Evolutionary conservation across 2,113 vertebrate genomes (phyloP), one percentile per base, ranked within the genome.

Genomic region (Carassius carassius): DNA sequence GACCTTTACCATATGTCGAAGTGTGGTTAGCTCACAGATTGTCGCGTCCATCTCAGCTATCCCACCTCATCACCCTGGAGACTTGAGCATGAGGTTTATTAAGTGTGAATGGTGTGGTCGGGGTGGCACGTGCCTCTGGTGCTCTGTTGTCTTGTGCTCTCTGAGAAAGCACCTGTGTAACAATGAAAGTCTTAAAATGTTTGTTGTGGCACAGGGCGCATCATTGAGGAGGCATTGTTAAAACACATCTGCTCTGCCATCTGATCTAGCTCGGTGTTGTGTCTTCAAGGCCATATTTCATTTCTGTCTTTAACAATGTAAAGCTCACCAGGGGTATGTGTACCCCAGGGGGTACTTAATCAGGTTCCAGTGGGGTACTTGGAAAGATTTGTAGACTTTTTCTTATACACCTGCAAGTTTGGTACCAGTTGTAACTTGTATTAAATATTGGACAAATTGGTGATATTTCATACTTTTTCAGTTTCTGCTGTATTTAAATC

Each of bases 161-260:
- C 19, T 12, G 49, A 41, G 32, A 58, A 70, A 56, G 67, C 63
- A 90, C 89, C 85, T 87, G 85, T 81, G 60, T 70, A 70, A 78
- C 78, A 56, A 25, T 49, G 60, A 56, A 74, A 79, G 62, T 63
- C 54, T 78, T 84, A 49, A 80, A 82, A 84, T 58, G 67, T 82
- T 82, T 32, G 32, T 47, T 25, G 29, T 77, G 73, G 58, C 62
- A 67, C 75, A 78, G 70, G 58, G 65, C 78, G 35, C 75, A 58
- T 84, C 56, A 84, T 17, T 63, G 67, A 87, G 47, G 75, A 63
- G 69, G 35, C 84, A 54, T 82, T 74, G 49, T 76, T 84, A 84
- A 86, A 87, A 78, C 73, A 88, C 90, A 87, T 88, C 90, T 90
- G 90, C 79, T 87, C 82, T 60, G 14, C 83, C 76, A 82, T 88